Conservation (phyloP, 2,113 vertebrate genomes). For the Kryptolebias marmoratus region DNA sequence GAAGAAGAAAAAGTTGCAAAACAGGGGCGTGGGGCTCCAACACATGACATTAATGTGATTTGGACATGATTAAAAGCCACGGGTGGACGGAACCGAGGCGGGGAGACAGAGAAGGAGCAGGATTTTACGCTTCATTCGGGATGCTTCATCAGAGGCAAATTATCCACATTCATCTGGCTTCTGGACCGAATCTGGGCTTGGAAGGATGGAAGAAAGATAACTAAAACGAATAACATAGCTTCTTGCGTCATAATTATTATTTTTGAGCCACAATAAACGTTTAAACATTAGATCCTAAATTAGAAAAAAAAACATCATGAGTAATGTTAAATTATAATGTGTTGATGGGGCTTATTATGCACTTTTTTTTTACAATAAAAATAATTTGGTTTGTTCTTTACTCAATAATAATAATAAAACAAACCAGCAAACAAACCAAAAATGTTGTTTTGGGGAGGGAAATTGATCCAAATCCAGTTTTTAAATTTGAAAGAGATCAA, state of each 20-base stretch:
- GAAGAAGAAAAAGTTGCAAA: constrained; percentile 52
- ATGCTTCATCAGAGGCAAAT: constrained; percentile 52
- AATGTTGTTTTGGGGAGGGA: no score
- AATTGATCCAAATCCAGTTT: no score
- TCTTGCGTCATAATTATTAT: not conserved
- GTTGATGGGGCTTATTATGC: no score
- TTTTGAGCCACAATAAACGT: not conserved
- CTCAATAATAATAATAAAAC: no score
- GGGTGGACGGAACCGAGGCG: constrained; percentile 63
- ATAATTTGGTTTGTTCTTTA: no score
- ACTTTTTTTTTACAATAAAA: no score
- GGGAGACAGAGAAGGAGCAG: constrained; percentile 26
- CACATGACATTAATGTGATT: constrained; percentile 79
- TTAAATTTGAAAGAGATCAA: no score
- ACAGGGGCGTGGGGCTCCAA: constrained; percentile 63
- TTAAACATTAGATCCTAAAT: no score
- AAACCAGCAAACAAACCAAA: no score
- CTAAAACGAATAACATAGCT: constrained; percentile 9
- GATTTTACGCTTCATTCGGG: constrained; percentile 70
- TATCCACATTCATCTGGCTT: constrained; percentile 33
- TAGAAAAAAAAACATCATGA: no score
- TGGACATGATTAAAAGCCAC: constrained; percentile 71
- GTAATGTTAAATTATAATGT: no score
- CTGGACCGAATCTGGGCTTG: not conserved
- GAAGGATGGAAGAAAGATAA: not conserved